These are phyloP conservation scores for Prunella strophiata DNA, from an alignment of 2,797 vertebrate genomes.

Conservation along the genomic window DNA sequence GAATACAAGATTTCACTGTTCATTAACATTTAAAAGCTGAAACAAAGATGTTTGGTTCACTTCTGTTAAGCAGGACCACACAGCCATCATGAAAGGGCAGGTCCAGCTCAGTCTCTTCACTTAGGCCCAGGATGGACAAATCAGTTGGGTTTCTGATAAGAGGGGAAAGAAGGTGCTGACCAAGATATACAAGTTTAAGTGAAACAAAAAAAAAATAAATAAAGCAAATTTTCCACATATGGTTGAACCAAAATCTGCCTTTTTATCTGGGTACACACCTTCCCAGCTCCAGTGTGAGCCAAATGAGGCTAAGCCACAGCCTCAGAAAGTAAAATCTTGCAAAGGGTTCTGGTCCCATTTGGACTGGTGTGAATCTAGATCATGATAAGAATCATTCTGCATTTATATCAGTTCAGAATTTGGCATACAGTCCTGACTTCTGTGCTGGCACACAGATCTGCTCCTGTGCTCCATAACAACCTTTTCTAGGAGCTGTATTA, in stretches of 20 bases:
- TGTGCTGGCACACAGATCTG: not conserved
- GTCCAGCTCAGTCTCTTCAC: not conserved
- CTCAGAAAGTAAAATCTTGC: not conserved
- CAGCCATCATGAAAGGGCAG: not conserved
- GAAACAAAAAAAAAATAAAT: not conserved
- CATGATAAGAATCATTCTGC: not conserved
- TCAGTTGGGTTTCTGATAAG: not conserved
- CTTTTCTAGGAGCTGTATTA: not conserved
- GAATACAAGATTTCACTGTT: not conserved
- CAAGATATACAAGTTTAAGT: not conserved
- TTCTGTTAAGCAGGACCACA: not conserved
- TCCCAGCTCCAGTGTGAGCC: not conserved
- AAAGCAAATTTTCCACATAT: rapidly evolving
- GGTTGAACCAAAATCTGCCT: not conserved
- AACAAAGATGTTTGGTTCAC: not conserved
- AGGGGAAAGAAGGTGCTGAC: not conserved
- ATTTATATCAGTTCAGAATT: not conserved
- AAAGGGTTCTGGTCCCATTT: not conserved
- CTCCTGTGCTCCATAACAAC: not conserved
- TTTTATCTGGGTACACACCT: not conserved
- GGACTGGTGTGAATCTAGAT: not conserved
- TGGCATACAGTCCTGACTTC: not conserved
- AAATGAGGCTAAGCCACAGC: not conserved
- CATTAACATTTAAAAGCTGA: not conserved
- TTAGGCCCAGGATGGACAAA: not conserved